Evolutionary conservation across 2,797 vertebrate genomes (phyloP).

Genomic region (Luscinia luscinia): DNA sequence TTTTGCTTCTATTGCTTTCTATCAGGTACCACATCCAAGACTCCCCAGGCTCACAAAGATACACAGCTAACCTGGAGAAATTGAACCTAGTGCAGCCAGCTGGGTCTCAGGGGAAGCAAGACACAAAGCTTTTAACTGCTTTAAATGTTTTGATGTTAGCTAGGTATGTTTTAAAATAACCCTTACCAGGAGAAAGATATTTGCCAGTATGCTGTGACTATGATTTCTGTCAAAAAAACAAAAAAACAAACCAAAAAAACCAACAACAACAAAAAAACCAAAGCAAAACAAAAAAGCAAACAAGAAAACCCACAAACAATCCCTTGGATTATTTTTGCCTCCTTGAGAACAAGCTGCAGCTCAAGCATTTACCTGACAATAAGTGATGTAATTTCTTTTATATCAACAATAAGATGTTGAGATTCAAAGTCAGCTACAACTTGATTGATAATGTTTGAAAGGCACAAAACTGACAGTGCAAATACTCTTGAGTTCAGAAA

Average conservation of each 20-base stretch:
- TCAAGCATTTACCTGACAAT: neutral
- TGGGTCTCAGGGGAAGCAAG: neutral
- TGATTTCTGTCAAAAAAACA: neutral
- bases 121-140: neutral
- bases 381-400: neutral
- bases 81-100: neutral
- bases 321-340: constrained; percentile 9
- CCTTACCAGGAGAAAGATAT: neutral
- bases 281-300: no score
- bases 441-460: neutral
- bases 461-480: neutral
- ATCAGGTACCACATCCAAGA: neutral
- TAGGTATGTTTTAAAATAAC: neutral
- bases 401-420: neutral
- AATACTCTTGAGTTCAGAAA: neutral
- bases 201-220: neutral
- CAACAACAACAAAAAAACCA: no score
- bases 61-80: neutral
- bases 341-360: neutral
- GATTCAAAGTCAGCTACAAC: neutral
- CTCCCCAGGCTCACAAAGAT: neutral
- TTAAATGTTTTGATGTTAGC: neutral
- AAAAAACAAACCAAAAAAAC: no score
- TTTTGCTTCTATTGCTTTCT: neutral
- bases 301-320: neutral